phyloP scores from a whole-genome alignment of 2,113 vertebrate species.

The Formicarius rufipectus region DNA sequence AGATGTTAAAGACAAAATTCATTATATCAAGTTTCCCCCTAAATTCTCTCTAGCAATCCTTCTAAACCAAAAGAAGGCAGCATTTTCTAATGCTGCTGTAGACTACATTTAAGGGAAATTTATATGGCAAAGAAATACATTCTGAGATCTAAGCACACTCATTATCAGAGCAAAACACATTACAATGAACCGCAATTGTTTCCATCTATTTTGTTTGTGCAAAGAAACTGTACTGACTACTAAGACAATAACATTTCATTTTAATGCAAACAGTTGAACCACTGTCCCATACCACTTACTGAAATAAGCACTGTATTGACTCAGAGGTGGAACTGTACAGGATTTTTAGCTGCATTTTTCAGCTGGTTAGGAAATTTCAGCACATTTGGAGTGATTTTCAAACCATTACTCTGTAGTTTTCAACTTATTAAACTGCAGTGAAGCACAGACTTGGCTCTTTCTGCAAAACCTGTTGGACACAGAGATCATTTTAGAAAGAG shows the following conservation, averaged over 20 bases:
- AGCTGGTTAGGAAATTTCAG: background rate
- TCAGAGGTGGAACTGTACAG: background rate
- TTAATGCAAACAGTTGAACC: background rate
- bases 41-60: background rate
- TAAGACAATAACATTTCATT: background rate
- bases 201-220: background rate
- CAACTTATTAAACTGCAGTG: background rate
- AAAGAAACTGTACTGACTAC: background rate
- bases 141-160: background rate
- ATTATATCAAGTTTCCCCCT: background rate
- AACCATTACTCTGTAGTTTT: background rate
- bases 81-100: background rate
- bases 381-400: background rate
- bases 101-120: background rate
- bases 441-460: background rate
- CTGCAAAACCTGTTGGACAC: background rate
- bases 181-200: background rate
- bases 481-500: background rate
- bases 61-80: background rate
- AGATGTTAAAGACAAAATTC: conserved; percentile 44
- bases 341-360: background rate
- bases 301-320: background rate
- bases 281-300: background rate
- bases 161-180: background rate
- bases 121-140: background rate